These are phyloP conservation scores for Ditylenchus weischeri DNA, from an alignment of 2,888 invertebrate genomes.

Conservation along the genomic window DNA sequence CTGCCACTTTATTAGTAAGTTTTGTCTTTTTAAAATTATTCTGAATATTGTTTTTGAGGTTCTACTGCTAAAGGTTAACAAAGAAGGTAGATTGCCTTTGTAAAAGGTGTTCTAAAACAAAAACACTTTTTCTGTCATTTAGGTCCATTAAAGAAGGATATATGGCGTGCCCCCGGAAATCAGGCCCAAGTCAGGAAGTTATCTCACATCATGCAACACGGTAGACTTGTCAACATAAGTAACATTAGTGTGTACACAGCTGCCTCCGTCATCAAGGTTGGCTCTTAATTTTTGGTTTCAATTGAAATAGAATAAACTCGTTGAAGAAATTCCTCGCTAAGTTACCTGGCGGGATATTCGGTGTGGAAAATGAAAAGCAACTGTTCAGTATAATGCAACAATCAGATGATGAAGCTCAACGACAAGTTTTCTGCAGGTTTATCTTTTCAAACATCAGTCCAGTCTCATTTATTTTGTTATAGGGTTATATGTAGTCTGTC, in stretches of 20 bases:
- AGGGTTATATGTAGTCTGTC: slow-evolving; percentile 82
- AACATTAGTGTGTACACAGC: slow-evolving; percentile 95
- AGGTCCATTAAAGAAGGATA: slow-evolving; percentile 81
- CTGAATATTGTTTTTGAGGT: slow-evolving; percentile 66
- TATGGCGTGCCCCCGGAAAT: slow-evolving; percentile 89
- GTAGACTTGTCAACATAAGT: slow-evolving; percentile 59
- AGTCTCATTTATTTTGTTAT: slow-evolving; percentile 46
- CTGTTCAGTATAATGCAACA: slow-evolving; percentile 84
- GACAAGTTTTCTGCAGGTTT: slow-evolving; percentile 79
- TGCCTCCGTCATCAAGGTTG: slow-evolving; percentile 85
- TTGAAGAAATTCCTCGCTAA: slow-evolving; percentile 83
- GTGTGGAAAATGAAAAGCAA: slow-evolving; percentile 81
- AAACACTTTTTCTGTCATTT: no score
- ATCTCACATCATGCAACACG: slow-evolving; percentile 58
- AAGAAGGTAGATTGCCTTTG: slow-evolving; percentile 67
- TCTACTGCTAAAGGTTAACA: slow-evolving; percentile 84
- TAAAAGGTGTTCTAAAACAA: no score
- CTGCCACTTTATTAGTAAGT: slow-evolving; percentile 56
- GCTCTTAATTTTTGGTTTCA: neutral
- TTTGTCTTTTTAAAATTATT: neutral
- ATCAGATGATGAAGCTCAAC: slow-evolving; percentile 71
- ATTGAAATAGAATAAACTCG: neutral
- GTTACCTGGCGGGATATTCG: slow-evolving; percentile 93
- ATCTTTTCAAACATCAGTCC: slow-evolving; percentile 1
- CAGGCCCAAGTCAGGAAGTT: slow-evolving; percentile 66